Evolutionary conservation across 2,797 vertebrate genomes (phyloP), one percentile per base, ranked within the genome.

Genomic region (Lepus townsendii): DNA sequence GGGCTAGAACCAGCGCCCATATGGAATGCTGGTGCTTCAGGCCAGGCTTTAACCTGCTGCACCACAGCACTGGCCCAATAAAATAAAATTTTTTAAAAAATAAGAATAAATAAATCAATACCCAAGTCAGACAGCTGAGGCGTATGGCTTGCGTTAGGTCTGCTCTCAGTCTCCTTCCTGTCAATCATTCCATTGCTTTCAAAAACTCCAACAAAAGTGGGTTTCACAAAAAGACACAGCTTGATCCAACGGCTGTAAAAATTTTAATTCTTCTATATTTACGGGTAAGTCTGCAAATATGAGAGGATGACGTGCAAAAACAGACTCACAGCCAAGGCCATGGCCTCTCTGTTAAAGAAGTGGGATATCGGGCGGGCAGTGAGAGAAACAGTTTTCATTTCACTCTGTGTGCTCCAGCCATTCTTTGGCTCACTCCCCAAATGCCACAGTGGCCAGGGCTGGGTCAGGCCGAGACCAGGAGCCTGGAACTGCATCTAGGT

Each of bases 161-260:
- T 88, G 3, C 62, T 52, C 78, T 60, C 26, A 65, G 42, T 73
- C 14, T 24, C 26, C 65, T 93, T 76, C 11, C 50, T 52, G 86
- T 85, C 17, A 12, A 22, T 66, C 60, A 77, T 35, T 73, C n/a
- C 30, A 20, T 22, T 76, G 47, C 80, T 93, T 89, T 77, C 1
- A 69, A 72, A 91, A 87, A 66, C 27, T 79, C 22, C 60, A 88
- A 35, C 24, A 90, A 92, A 84, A 50, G 22, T 19, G 50, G 8
- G 35, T 86, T 90, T 94, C 82, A 77, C 26, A 73, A 82, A 93
- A 77, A 93, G 32, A 60, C 26, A 27, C 7, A 50, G 10, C 80
- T 83, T 90, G 30, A 79, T 77, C 27, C 83, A 54, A 8, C 30
- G 32, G 68, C 80, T 22, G 2, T 84, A 32, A 87, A 84, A 73